Evolutionary conservation across 2,797 vertebrate species (phyloP), one percentile per base, ranked within the genome.

Genomic region (Apogon talboti): DNA sequence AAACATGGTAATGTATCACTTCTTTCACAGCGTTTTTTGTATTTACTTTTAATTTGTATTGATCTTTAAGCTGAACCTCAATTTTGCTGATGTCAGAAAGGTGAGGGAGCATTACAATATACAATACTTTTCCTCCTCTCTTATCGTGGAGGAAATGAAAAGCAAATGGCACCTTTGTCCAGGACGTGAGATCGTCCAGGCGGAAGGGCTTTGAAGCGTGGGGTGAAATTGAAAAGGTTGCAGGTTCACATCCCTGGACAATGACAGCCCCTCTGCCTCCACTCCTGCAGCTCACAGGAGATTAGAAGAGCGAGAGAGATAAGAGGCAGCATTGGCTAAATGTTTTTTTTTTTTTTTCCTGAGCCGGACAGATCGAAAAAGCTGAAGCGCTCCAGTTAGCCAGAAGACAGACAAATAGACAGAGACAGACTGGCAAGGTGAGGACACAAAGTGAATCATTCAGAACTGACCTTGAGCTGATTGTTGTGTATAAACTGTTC

Each of bases 1-100:
- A 81, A 90, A 87, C 73, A 61, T 60, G 71, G 69, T 79, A 71
- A 86, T 86, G 85, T 88, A 78, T 81, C 69, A 8, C 62, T 67
- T 85, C 78, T 69, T 66, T 76, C 62, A 16, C 60, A 38, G 73
- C 55, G 41, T 47, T 64, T 94, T 94, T 92, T 91, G 83, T 93
- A 95, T 95, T 96, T 95, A 92, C 93, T 94, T 96, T 96, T 95
- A 95, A 96, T 96, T 96, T 95, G 89, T 94, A 95, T 94, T 79
- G 92, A 94, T 96, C 92, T 85, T 82, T 74, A 48, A 77, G 82
- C 76, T 50, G 73, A 84, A 75, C 93, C 94, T 93, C 91, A 90
- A 91, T 94, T 92, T 92, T 92, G 91, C 90, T 76, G 68, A 84
- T 91, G 91, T 94, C 93, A 93, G 89, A 87, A 75, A 86, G 92